Conservation (phyloP, 2,888 invertebrate species). For the Andrena dorsata region DNA sequence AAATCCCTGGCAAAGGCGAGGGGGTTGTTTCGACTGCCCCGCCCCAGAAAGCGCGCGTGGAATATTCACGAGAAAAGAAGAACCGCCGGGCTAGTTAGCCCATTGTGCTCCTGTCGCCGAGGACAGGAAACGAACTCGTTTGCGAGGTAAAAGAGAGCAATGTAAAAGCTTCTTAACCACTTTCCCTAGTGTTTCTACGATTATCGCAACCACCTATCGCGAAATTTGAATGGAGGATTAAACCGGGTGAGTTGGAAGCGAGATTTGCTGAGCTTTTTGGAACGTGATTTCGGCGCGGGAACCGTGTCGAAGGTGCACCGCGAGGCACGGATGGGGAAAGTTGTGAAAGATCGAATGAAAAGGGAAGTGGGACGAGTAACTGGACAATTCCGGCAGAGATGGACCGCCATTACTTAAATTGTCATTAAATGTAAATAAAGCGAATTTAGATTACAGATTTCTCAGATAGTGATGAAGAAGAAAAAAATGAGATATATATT, state of each 20-base stretch:
- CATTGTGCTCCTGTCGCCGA: background rate
- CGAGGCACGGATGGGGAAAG: no score
- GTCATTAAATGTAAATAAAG: no score
- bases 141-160: constrained; percentile 43
- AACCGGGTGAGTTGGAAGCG: constrained; percentile 56
- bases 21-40: constrained; percentile 5
- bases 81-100: background rate
- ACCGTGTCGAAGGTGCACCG: background rate
- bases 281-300: constrained; percentile 39
- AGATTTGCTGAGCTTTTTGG: constrained; percentile 50
- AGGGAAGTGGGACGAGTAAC: background rate
- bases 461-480: no score
- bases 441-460: no score
- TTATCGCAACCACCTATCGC: constrained; percentile 51
- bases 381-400: background rate
- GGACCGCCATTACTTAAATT: no score
- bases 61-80: constrained; percentile 18
- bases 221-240: constrained; percentile 45
- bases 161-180: background rate
- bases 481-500: no score
- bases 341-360: background rate
- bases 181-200: constrained; percentile 23
- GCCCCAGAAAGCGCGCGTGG: background rate
- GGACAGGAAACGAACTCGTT: constrained; percentile 38
- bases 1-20: background rate